Conservation (phyloP, 2,113 vertebrate genomes). For the Sula dactylatra region DNA sequence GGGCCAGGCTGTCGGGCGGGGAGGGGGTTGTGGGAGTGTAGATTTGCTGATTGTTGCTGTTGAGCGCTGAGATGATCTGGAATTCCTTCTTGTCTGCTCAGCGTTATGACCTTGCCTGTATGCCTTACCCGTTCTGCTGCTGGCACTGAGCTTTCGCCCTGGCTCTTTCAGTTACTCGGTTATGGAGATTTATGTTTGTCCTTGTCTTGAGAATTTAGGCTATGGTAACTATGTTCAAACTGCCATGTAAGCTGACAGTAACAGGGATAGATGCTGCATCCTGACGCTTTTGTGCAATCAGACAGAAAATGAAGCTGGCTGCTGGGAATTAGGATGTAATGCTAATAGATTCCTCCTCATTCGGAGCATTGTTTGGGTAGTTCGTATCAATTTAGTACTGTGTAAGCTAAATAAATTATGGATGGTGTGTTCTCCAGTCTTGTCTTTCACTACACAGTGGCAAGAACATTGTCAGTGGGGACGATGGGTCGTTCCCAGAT, state of each 20-base stretch:
- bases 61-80: neutral
- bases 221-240: accelerated
- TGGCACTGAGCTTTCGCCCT: accelerated
- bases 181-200: neutral
- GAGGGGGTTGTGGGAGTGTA: neutral
- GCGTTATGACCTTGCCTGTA: accelerated
- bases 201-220: neutral
- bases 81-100: neutral
- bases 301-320: neutral
- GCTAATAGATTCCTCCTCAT: neutral
- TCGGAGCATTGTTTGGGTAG: neutral
- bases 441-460: accelerated
- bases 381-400: neutral
- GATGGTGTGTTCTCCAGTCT: accelerated
- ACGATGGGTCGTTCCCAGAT: neutral
- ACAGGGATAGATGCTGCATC: neutral
- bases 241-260: neutral
- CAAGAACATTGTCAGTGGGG: neutral
- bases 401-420: neutral
- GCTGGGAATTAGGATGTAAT: neutral
- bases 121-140: neutral
- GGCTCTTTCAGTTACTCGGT: neutral
- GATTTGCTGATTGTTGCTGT: accelerated
- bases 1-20: accelerated
- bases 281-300: accelerated